Conservation (phyloP, 2,888 invertebrate genomes). For the Lydus trimaculatus region DNA sequence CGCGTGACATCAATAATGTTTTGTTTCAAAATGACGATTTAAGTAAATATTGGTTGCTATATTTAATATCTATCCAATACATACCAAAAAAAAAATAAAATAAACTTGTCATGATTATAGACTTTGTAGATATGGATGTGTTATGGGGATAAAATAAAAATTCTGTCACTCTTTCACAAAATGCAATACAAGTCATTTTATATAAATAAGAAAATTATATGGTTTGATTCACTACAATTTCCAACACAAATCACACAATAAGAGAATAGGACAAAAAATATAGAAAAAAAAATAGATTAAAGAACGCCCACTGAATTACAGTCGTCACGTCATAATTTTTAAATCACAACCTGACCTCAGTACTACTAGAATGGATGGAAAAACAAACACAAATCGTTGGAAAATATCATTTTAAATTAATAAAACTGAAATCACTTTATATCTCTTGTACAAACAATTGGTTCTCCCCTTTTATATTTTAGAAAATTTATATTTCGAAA, state of each 20-base stretch:
- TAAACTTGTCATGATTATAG: neutral
- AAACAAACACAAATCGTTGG: neutral
- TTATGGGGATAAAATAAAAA: neutral
- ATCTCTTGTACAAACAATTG: neutral
- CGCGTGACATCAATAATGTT: constrained; percentile 5
- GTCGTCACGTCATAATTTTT: constrained; percentile 7
- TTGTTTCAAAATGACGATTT: constrained; percentile 2
- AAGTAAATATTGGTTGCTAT: constrained; percentile 1
- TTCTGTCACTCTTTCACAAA: constrained; percentile 1
- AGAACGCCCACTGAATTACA: constrained; percentile 7
- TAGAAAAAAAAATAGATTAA: neutral
- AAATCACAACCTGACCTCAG: neutral
- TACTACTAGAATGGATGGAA: neutral
- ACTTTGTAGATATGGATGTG: neutral
- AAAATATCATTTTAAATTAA: constrained; percentile 3
- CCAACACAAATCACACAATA: neutral
- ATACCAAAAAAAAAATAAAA: neutral
- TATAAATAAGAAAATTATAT: constrained; percentile 10
- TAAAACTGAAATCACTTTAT: neutral
- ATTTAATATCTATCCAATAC: constrained; percentile 1
- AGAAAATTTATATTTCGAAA: neutral
- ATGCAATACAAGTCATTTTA: constrained; percentile 8
- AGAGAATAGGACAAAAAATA: neutral
- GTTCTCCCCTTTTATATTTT: too few relatives aligned
- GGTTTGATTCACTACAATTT: neutral